phyloP scores from a whole-genome alignment of 2,797 vertebrate genomes.

The Natrix natrix region DNA sequence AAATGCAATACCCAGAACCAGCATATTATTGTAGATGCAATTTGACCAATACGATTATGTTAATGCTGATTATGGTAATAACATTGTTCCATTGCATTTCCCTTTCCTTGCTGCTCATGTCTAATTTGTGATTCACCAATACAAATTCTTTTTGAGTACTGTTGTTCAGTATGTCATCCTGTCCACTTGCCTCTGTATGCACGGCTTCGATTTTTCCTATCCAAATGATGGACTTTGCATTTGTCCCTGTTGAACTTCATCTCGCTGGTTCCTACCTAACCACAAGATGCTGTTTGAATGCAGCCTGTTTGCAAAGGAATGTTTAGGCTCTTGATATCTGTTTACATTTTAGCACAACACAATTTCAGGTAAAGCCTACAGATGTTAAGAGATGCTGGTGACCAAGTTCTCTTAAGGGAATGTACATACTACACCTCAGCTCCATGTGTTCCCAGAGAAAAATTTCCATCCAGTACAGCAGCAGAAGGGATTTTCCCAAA shows the following conservation, averaged over 20 bases:
- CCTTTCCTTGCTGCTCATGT: not conserved
- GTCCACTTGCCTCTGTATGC: not conserved
- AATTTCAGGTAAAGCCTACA: not conserved
- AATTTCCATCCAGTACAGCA: not conserved
- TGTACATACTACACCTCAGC: not conserved
- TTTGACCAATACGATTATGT: not conserved
- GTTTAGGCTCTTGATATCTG: not conserved
- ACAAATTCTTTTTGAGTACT: not conserved
- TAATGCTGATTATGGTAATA: not conserved
- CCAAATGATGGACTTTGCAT: not conserved
- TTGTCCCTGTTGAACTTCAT: not conserved
- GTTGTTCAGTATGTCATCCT: not conserved
- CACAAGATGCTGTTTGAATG: not conserved
- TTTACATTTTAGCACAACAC: not conserved
- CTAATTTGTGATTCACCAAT: not conserved
- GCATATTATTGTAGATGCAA: not conserved
- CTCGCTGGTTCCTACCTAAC: not conserved
- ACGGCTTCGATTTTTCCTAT: not conserved
- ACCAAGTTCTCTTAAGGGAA: not conserved
- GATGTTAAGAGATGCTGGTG: not conserved
- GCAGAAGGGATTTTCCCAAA: not conserved
- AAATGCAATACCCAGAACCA: not conserved
- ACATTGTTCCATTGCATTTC: not conserved
- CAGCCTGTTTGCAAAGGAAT: not conserved
- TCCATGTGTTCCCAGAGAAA: not conserved